A percentile compares a stretch with the other conserved stretches of the same genome.
Conservation (phyloP, 1,140 invertebrate genomes). For the Papilio glaucus region DNA sequence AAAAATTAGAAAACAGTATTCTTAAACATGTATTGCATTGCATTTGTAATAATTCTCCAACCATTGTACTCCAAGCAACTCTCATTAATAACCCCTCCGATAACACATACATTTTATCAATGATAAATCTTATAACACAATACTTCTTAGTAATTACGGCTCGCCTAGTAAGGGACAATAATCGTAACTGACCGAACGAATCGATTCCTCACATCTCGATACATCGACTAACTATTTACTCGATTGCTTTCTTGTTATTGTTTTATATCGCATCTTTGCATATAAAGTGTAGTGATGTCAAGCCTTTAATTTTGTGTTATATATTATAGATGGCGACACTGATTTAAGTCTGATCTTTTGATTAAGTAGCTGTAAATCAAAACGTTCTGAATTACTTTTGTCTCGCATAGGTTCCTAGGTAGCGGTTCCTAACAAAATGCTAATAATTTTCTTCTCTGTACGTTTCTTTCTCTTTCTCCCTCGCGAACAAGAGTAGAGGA, state of each 20-base stretch:
- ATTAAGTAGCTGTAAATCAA: too few species aligned
- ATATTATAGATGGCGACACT: too few species aligned
- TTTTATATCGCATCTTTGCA: conserved; percentile 70
- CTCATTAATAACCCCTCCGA: conserved; percentile 26
- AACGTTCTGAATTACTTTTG: too few species aligned
- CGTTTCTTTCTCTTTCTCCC: too few species aligned
- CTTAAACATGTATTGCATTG: neutral
- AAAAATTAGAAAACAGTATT: too few species aligned
- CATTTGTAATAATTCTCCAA: conserved; percentile 3
- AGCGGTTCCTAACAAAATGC: too few species aligned
- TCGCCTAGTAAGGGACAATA: conserved; percentile 77
- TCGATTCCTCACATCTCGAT: conserved; percentile 54
- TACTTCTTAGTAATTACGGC: conserved; percentile 73
- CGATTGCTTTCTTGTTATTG: conserved; percentile 76
- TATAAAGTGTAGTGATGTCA: conserved; percentile 36
- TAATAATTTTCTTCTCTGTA: too few species aligned
- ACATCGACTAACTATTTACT: conserved; percentile 75
- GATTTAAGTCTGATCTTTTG: too few species aligned
- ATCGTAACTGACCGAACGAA: conserved; percentile 63
- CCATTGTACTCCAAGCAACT: neutral
- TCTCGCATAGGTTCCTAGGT: too few species aligned
- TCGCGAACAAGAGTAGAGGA: too few species aligned
- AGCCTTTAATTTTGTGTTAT: too few species aligned
- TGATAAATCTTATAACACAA: conserved; percentile 72
- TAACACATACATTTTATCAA: conserved; percentile 48